Conservation (phyloP, 2,888 invertebrate species). For the Mechanitis mazaeus region DNA sequence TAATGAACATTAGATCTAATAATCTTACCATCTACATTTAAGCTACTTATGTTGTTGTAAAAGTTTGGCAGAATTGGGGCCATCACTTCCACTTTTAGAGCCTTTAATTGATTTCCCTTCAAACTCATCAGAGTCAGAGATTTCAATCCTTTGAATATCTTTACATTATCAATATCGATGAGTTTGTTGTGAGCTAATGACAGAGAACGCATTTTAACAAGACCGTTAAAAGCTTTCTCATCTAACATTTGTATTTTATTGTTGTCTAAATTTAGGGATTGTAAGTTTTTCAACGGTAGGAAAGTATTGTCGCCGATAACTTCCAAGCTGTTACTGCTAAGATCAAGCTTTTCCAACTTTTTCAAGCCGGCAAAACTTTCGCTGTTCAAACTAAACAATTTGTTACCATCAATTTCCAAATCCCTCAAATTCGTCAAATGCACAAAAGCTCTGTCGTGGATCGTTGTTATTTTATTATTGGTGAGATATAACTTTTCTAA, state of each 20-base stretch:
- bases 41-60: slow-evolving; percentile 42
- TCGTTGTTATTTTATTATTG: slow-evolving; percentile 87
- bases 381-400: slow-evolving; percentile 82
- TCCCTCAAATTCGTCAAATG: slow-evolving; percentile 82
- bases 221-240: slow-evolving; percentile 61
- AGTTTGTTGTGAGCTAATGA: slow-evolving; percentile 58
- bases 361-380: slow-evolving; percentile 85
- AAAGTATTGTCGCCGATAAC: slow-evolving; percentile 88
- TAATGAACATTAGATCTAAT: no score
- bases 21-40: slow-evolving; percentile 60
- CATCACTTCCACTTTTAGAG: slow-evolving; percentile 50
- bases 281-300: slow-evolving; percentile 50
- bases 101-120: slow-evolving; percentile 53
- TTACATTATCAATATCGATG: slow-evolving; percentile 47
- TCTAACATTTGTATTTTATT: slow-evolving; percentile 70
- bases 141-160: slow-evolving; percentile 49
- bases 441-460: slow-evolving; percentile 90
- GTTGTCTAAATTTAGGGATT: slow-evolving; percentile 53
- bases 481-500: slow-evolving; percentile 85
- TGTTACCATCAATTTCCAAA: slow-evolving; percentile 86
- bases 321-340: slow-evolving; percentile 83
- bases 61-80: slow-evolving; percentile 57
- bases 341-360: slow-evolving; percentile 80
- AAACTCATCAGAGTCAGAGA: slow-evolving; percentile 50
- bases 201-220: slow-evolving; percentile 47